phyloP scores from a whole-genome alignment of 2,888 invertebrate species.

The Rapana venosa region DNA sequence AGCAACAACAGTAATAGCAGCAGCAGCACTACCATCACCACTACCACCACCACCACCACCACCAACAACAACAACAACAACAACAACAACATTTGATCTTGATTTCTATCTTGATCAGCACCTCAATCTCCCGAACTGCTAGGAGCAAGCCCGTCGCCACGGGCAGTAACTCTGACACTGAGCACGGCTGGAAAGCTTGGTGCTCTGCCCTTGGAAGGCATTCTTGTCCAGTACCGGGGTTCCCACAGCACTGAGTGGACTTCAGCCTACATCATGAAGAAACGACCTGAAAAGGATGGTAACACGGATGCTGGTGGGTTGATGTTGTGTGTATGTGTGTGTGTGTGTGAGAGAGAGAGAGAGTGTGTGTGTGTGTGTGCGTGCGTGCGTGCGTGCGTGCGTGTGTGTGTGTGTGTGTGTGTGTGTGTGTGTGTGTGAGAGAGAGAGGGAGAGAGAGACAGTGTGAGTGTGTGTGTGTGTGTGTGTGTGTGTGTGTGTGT shows the following conservation, averaged over 20 bases:
- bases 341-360: background rate
- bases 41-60: too few species aligned
- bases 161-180: conserved; percentile 9
- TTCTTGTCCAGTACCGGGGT: background rate
- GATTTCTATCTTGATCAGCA: background rate
- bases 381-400: background rate
- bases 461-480: background rate
- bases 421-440: background rate
- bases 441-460: background rate
- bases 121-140: background rate
- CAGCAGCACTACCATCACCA: too few species aligned
- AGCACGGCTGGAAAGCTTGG: background rate
- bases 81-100: background rate
- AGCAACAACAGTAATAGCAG: too few species aligned
- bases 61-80: too few species aligned
- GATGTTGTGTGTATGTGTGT: background rate
- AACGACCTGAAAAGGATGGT: background rate
- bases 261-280: background rate
- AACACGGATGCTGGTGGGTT: background rate
- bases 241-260: background rate
- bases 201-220: conserved; percentile 24
- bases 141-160: background rate
- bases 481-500: background rate
- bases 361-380: background rate
- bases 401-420: conserved; percentile 1